Evolutionary conservation across 2,888 invertebrate genomes (phyloP).

Genomic region (Chloroclysta siterata): DNA sequence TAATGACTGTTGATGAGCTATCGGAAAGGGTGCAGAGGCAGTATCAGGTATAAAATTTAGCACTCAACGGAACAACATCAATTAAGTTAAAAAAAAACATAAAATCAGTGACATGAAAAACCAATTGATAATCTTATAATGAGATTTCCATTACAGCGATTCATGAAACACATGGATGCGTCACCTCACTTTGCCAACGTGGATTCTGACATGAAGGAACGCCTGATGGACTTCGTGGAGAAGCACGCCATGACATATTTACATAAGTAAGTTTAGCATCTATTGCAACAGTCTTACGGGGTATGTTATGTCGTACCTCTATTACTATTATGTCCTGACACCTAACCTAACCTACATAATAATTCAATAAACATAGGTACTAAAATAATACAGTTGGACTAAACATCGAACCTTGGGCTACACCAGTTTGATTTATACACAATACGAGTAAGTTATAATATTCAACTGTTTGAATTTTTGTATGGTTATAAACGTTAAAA

Average conservation of each 20-base stretch:
- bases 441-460: too few species aligned
- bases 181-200: slow-evolving; percentile 86
- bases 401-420: slow-evolving; percentile 10
- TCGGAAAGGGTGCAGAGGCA: slow-evolving; percentile 96
- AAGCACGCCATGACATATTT: slow-evolving; percentile 96
- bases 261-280: slow-evolving; percentile 87
- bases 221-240: slow-evolving; percentile 96
- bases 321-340: too few species aligned
- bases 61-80: background rate
- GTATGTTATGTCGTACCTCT: too few species aligned
- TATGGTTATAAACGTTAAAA: too few species aligned
- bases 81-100: background rate
- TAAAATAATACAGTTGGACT: slow-evolving; percentile 4
- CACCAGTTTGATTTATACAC: background rate
- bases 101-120: background rate
- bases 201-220: slow-evolving; percentile 90
- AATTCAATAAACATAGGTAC: too few species aligned
- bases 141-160: slow-evolving; percentile 63
- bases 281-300: too few species aligned
- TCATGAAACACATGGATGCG: slow-evolving; percentile 90
- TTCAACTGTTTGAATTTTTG: too few species aligned
- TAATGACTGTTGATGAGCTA: slow-evolving; percentile 91
- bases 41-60: slow-evolving; percentile 86
- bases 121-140: too few species aligned
- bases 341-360: too few species aligned